Base-by-base conservation (phyloP, 2,797 vertebrate species). In the Ctenopoma multispine region DNA sequence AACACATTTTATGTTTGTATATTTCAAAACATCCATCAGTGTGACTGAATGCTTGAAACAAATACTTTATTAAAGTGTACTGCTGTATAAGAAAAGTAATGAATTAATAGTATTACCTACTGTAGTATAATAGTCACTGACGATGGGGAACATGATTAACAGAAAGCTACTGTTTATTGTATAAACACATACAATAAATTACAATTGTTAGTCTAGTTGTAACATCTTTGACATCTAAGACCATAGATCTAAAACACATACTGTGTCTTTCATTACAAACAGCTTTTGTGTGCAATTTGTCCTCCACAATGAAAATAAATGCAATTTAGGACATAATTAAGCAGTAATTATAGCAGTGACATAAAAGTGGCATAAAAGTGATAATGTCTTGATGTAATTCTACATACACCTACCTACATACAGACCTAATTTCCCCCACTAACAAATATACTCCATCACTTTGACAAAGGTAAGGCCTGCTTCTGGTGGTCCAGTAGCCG, bases 401-500 rank as follows among this genome's bases (percentile, higher is more conserved):
- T 12, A 56, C 41, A 54, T 23, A 51, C 48, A 55, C 36, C 3
- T 43, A 59, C 36, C 3, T 23, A 54, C 31, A 64, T 15, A 18
- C 38, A 46, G 34, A 48, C n/a, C 20, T 41, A 24, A 17, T 50
- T 38, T n/a, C 20, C 20, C 24, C 34, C 17, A 3, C 14, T 6
- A 2, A 29, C 31, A 18, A 63, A 53, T 55, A 62, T 20, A 15
- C 36, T 51, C 17, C 56, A 6, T 63, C 91, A 95, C 94, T 87
- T 93, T 94, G 63, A 96, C 89, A 74, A 90, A 87, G 69, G 91
- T 94, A 61, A 88, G 75, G 78, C 94, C 79, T 95, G 94, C 69
- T 94, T 92, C 44, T 76, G 36, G 8, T 91, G 92, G 82, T 95
- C 94, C 95, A 95, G 88, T 93, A 95, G 75, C 95, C 87, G 2